Conservation (phyloP, 2,113 vertebrate species). For the Pelecanus crispus region DNA sequence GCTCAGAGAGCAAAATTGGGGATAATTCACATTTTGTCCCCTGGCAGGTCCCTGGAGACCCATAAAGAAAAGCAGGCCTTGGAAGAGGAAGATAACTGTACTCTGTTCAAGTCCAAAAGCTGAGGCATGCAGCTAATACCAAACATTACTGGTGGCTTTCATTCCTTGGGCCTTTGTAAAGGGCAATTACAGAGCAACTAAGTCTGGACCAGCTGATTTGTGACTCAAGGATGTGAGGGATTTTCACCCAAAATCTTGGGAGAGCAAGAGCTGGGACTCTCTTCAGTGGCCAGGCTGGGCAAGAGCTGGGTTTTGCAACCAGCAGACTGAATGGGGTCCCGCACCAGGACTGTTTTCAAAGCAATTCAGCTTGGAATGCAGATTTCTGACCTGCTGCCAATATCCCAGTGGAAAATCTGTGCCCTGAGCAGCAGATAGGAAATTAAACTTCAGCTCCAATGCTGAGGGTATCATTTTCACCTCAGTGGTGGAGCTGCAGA, state of each 20-base stretch:
- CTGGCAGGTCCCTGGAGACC: background rate
- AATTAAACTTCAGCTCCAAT: constrained; percentile 36
- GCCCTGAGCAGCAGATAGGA: constrained; percentile 45
- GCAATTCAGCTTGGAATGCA: constrained; percentile 43
- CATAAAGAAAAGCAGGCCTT: constrained; percentile 38
- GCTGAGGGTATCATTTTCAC: constrained; percentile 47
- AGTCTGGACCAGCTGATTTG: background rate
- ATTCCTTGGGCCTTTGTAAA: constrained; percentile 11
- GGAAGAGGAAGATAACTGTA: constrained; percentile 19
- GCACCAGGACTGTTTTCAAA: constrained; percentile 33
- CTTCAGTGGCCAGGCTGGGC: background rate
- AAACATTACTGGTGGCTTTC: constrained; percentile 38
- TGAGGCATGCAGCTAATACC: constrained; percentile 19
- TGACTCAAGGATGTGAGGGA: background rate
- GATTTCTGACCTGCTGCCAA: constrained; percentile 52
- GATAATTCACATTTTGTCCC: constrained; percentile 35
- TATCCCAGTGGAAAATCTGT: constrained; percentile 53
- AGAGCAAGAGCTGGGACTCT: background rate
- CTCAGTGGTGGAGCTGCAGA: background rate
- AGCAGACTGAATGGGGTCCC: background rate
- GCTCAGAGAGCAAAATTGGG: background rate
- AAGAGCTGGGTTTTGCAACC: constrained; percentile 9
- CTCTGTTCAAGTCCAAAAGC: background rate
- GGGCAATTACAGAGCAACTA: background rate
- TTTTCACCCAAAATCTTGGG: background rate